A percentile compares a stretch with the other conserved stretches of the same genome.
Evolutionary conservation across 2,888 invertebrate species (phyloP).

Genomic region (Conomelus anceps): DNA sequence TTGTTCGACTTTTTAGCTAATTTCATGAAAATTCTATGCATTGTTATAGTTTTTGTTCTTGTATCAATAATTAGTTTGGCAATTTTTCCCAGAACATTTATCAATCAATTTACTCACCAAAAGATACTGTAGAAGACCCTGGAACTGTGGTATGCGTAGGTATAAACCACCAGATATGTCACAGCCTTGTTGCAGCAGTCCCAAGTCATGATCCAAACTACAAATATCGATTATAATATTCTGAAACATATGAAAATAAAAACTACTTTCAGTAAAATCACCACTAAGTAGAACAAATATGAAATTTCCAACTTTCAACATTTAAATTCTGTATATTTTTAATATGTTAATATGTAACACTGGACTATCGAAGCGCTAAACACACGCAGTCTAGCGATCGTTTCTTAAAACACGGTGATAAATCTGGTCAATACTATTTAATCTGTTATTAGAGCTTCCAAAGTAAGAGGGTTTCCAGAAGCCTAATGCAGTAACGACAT

Average conservation of each 20-base stretch:
- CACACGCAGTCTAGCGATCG: too few relatives aligned
- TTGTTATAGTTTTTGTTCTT: too few relatives aligned
- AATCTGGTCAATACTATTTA: too few relatives aligned
- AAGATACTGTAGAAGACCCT: constrained; percentile 78
- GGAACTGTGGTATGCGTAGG: constrained; percentile 63
- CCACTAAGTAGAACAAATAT: neutral
- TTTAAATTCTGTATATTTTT: neutral
- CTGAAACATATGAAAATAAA: constrained; percentile 43
- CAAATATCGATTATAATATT: constrained; percentile 88
- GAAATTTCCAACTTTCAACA: neutral
- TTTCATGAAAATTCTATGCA: too few relatives aligned
- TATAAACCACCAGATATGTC: constrained; percentile 94
- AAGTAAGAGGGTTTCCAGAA: too few relatives aligned
- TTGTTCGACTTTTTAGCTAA: too few relatives aligned
- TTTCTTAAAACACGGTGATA: too few relatives aligned
- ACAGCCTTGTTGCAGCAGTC: constrained; percentile 89
- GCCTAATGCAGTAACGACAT: too few relatives aligned
- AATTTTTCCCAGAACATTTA: too few relatives aligned
- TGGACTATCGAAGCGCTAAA: too few relatives aligned
- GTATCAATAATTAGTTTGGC: too few relatives aligned
- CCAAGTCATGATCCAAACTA: constrained; percentile 82
- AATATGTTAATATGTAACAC: neutral
- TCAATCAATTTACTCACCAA: constrained; percentile 52
- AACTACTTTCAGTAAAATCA: neutral
- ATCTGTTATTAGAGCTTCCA: too few relatives aligned